phyloP scores from a whole-genome alignment of 2,797 vertebrate species.

The Gadopsis marmoratus region DNA sequence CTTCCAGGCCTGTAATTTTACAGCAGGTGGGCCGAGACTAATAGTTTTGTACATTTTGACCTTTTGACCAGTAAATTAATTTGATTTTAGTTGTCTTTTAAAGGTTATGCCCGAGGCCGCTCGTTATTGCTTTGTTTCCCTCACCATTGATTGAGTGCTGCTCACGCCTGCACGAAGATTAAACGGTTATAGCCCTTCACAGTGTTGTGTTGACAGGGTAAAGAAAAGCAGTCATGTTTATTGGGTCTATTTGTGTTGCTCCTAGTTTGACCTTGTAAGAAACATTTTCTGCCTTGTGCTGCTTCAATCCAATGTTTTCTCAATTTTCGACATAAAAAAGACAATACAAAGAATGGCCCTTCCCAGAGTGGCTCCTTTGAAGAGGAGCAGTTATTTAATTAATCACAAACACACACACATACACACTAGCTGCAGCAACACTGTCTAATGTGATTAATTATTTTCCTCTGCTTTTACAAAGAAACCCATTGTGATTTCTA shows the following conservation, averaged over 20 bases:
- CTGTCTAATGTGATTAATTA: slow-evolving; percentile 76
- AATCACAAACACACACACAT: slow-evolving; percentile 69
- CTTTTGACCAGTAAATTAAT: slow-evolving; percentile 86
- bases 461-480: slow-evolving; percentile 71
- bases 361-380: slow-evolving; percentile 65
- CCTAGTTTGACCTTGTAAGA: slow-evolving; percentile 73
- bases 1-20: slow-evolving; percentile 71
- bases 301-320: slow-evolving; percentile 60
- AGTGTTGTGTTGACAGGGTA: slow-evolving; percentile 73
- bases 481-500: slow-evolving; percentile 70
- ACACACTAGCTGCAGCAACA: slow-evolving; percentile 64
- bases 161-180: slow-evolving; percentile 74
- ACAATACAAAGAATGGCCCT: slow-evolving; percentile 67
- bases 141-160: slow-evolving; percentile 79
- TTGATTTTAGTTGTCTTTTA: slow-evolving; percentile 84
- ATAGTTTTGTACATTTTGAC: slow-evolving; percentile 81
- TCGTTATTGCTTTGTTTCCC: slow-evolving; percentile 80
- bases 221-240: slow-evolving; percentile 77
- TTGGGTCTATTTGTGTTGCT: slow-evolving; percentile 74
- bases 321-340: slow-evolving; percentile 59
- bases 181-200: slow-evolving; percentile 79
- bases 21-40: slow-evolving; percentile 74
- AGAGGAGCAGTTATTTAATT: slow-evolving; percentile 76
- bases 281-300: slow-evolving; percentile 49
- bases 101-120: slow-evolving; percentile 80